Evolutionary conservation across 2,797 vertebrate species (phyloP), one percentile per base, ranked within the genome.

Genomic region (Cryptoprocta ferox): DNA sequence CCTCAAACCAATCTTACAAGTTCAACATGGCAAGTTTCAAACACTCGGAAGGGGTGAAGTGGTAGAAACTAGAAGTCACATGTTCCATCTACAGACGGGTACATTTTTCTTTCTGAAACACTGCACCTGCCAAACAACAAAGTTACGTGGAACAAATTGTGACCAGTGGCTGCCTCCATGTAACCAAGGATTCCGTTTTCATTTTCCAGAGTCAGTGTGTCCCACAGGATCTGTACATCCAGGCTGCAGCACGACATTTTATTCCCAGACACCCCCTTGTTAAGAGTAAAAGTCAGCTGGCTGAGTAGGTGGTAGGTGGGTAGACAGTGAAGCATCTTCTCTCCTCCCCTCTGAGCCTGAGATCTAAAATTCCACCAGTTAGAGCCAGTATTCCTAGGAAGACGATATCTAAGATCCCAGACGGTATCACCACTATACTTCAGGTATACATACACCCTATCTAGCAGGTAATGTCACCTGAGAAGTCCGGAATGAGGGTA

Each of bases 1-100:
- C 37, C 16, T 5, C 59, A 90, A 95, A 94, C 26, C 65, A 75
- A 92, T 70, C 37, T 81, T 91, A 76, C 21, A 97, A 76, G 37
- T 37, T 94, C 39, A 91, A 63, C 59, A 81, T 19, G 6, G 6
- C 45, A 82, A 95, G 30, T 81, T 53, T 91, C 42, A 89, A 71
- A 71, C 28, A 53, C 71, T 16, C 81, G 82, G 50, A 90, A 75
- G 26, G 65, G 16, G 30, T 37, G 11, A 56, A 80, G 48, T 63
- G 59, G 76, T 39, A 90, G 65, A 91, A 88, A 95, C 48, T 14
- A 56, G 30, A 89, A 59, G 61, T 53, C 61, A 76, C 26, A 24
- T 37, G 37, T 39, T 59, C 37, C 35, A 81, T 39, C 56, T 42
- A 85, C 63, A 89, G 14, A 88, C 45, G 61, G 9, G 50, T 2